Base-by-base conservation (phyloP, 1,140 invertebrate genomes). In the Drosophila micromelanica region DNA sequence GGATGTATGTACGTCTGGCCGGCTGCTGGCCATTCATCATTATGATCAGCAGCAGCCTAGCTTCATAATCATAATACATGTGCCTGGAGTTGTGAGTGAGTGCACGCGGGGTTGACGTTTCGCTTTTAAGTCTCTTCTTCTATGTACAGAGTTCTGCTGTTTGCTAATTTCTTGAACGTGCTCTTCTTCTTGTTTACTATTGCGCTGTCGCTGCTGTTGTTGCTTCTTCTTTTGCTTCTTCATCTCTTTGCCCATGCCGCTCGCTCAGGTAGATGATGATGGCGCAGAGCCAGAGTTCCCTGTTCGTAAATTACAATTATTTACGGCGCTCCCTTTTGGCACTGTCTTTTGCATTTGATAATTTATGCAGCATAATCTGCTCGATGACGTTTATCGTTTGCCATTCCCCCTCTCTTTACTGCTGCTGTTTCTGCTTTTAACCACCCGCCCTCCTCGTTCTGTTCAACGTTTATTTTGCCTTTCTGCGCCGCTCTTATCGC, bases 151-250 rank as follows among this genome's bases (percentile, higher is more conserved):
- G 61, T 54, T 54, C 45, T 46, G 13, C 55, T 71, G 84, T 78
- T 86, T 86, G 82, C 82, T 86, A 89, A 86, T 86, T 86, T 86
- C 84, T 86, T 89, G 82, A 82, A 86, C 84, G 82, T 86, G 82
- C 78, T 89, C 63, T 86, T 84, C 60, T 84, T 87, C 75, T 87
- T 76, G 72, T 82, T 73, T 82, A 54, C 80, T 75, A 63, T 78
- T 61, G 69, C 60, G 55, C 63, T 61, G 57, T 23, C 30, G 27
- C 30, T 23, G 43, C 11, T 11, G 30, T 8, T 52, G 49, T 59
- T 55, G 56, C 55, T 49, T 46, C 37, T 37, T 30, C 60, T 55
- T 56, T 54, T 13, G 38, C 61, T 65, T 69, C 35, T 43, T 64
- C 62, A 62, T 60, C 60, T 60, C 74, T 51, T 64, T 70, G 62